Conservation (phyloP, 2,113 vertebrate genomes). For the Edolisoma coerulescens region DNA sequence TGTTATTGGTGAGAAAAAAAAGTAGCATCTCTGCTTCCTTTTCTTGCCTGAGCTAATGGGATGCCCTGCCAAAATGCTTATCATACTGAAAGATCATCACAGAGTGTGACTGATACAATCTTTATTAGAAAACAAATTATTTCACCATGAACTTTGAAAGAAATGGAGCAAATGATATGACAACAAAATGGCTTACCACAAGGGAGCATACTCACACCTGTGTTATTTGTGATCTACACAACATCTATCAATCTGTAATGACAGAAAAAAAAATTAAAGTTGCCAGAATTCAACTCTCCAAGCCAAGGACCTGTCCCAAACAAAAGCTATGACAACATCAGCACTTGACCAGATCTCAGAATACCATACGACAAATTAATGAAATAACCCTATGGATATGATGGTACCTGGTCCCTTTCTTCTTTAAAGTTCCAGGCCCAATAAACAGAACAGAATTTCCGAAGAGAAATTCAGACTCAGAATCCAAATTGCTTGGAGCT, state of each 20-base stretch:
- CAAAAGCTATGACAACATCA: neutral
- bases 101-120: slow-evolving; percentile 40
- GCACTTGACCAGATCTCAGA: neutral
- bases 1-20: slow-evolving; percentile 40
- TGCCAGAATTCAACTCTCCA: neutral
- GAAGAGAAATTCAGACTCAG: neutral
- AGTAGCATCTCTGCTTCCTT: neutral
- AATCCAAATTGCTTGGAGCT: neutral
- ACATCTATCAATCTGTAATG: neutral
- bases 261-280: neutral
- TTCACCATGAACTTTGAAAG: slow-evolving; percentile 12
- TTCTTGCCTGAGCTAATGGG: neutral
- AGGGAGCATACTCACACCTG: slow-evolving; percentile 67
- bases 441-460: neutral
- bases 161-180: slow-evolving; percentile 6
- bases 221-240: slow-evolving; percentile 10
- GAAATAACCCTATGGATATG: neutral
- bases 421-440: neutral
- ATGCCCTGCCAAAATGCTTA: slow-evolving; percentile 4
- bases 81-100: slow-evolving; percentile 5
- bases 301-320: neutral
- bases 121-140: slow-evolving; percentile 60
- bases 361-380: neutral
- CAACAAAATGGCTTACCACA: slow-evolving; percentile 64
- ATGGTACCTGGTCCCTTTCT: neutral